Base-by-base conservation (phyloP, 2,113 vertebrate species). In the Lycocorax pyrrhopterus region DNA sequence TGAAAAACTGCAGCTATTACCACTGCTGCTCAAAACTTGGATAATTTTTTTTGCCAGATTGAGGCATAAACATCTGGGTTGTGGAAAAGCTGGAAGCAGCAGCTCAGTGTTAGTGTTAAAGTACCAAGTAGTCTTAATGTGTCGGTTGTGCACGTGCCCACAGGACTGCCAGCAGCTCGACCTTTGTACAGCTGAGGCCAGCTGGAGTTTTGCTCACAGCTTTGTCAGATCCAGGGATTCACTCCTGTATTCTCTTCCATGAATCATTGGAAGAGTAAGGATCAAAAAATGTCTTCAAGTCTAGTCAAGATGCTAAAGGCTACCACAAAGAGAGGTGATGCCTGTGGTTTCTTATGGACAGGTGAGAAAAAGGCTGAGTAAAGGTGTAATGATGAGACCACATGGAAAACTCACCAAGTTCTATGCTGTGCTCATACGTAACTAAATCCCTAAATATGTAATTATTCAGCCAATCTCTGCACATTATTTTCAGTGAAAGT, bases 351-450 rank as follows among this genome's bases (percentile, higher is more conserved):
- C 55, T 77, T 44, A 53, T 5, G 7, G 64, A 20, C 17, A 21
- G 23, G 12, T 58, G 33, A 19, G 49, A 53, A 82, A 76, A 58
- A 26, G 12, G n/a, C 17, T 2, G 2, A 9, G 13, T 73, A 69
- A 87, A 66, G 20, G 32, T 47, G 18, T 71, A 46, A 51, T 22
- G 66, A 22, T 58, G 46, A 69, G 47, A 74, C 15, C 5, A 17
- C 18, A 11, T 5, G 22, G 44, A 53, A 82, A 85, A 62, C 25
- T 79, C 33, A 23, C 8, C 6, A 0, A 26, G 23, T 33, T 87
- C 39, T 46, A 4, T 35, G 14, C 62, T 75, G 35, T 62, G 26
- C 56, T 78, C 3, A 1, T n/a, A 6, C 0, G 0, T 62, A 58
- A 56, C 32, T 53, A 43, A 63, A 64, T 63, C 53, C 15, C 13